Evolutionary conservation across 1,140 invertebrate species (phyloP), one percentile per base, ranked within the genome.

Genomic region (Helicoverpa zea): DNA sequence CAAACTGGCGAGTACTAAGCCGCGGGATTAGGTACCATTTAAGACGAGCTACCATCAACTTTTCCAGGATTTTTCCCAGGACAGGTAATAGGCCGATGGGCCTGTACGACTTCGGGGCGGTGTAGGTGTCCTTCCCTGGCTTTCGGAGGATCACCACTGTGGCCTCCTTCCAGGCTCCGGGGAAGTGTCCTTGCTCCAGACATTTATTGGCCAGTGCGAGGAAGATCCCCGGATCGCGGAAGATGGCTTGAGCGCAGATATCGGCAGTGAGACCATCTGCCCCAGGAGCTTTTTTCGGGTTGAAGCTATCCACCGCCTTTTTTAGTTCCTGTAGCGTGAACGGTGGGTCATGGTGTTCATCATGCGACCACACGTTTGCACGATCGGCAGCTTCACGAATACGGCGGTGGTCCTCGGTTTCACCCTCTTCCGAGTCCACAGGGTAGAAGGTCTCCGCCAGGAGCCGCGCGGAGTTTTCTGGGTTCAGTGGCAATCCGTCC

Each of bases 381-480:
- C 11, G 47, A 35, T 18, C 16, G 7, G 70, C 54, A 3, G 43
- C 30, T 43, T 18, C 11, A 14, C 54, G 68, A 1, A 11, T 77
- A 10, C 12, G 14, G 12, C 16, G n/a, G 47, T 77, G 74, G 3
- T 18, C 9, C 7, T 5, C 4, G n/a, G 18, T 73, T 12, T 81
- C 66, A 1, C 11, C 51, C 2, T 30, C 14, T 23, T 10, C 30
- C 0, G 3, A 2, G 74, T 81, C 80, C 29, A 64, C 52, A 0
- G 80, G 80, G 16, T 81, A 81, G 13, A 81, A 81, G 1, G 58
- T 72, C 7, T 54, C 47, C 1, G 80, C 80, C 12, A 81, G 18
- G 1, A 81, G 29, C 2, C 43, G 11, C 13, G 52, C 73, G 2
- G 80, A 81, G 3, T 59, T 35, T 29, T 35, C 9, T 14, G 61